Evolutionary conservation across 2,888 invertebrate genomes (phyloP).

Genomic region (Tachina fera): DNA sequence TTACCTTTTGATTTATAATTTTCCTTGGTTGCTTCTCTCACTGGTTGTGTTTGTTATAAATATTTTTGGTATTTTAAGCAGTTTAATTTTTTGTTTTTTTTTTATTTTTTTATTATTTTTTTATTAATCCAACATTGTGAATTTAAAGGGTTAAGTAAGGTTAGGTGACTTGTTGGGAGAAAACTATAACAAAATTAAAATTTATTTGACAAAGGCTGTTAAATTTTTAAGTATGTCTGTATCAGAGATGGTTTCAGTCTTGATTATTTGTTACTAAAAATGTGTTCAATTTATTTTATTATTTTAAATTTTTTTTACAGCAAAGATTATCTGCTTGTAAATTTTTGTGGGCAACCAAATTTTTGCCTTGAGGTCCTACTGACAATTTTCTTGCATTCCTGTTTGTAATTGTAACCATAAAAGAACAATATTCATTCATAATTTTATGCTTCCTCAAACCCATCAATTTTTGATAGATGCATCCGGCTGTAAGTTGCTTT

Average conservation of each 20-base stretch:
- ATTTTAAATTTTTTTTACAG: not conserved
- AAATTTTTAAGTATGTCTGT: not conserved
- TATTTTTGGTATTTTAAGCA: not conserved
- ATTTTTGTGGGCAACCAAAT: not conserved
- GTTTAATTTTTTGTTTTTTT: slow-evolving; percentile 3
- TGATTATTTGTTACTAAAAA: not conserved
- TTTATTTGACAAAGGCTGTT: not conserved
- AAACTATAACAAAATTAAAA: not conserved
- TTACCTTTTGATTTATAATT: slow-evolving; percentile 70
- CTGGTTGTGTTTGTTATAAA: not conserved
- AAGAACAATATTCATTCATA: slow-evolving; percentile 47
- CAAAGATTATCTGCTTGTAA: not conserved
- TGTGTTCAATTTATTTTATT: not conserved
- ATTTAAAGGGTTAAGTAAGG: slow-evolving; percentile 13
- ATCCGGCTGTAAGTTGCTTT: slow-evolving; percentile 48
- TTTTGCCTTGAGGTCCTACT: not conserved
- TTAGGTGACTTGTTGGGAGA: not conserved
- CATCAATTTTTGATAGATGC: slow-evolving; percentile 68
- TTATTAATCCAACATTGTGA: slow-evolving; percentile 21
- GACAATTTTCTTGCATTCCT: not conserved
- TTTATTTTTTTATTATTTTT: not conserved
- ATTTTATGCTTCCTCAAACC: slow-evolving; percentile 61
- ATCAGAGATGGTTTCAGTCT: no score
- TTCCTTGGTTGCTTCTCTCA: slow-evolving; percentile 36
- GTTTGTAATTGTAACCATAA: not conserved